Conservation (phyloP, 2,888 invertebrate genomes). For the Capitulum mitella region DNA sequence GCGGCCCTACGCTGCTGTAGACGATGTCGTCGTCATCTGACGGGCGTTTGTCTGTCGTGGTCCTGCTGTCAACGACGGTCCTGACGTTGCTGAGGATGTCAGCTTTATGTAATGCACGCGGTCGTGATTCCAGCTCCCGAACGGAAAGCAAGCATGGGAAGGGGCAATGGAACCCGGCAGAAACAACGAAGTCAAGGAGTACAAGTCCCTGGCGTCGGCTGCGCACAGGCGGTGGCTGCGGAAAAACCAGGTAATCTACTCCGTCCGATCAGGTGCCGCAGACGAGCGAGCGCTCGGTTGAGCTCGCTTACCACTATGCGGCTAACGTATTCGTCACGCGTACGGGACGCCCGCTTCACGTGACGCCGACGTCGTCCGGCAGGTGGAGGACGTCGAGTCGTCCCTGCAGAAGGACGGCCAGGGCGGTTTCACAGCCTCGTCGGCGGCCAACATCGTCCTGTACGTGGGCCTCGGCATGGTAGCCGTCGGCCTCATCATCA, state of each 20-base stretch:
- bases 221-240: conserved; percentile 6
- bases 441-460: conserved; percentile 72
- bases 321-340: too few relatives aligned
- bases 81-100: too few relatives aligned
- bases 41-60: too few relatives aligned
- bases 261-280: too few relatives aligned
- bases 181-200: neutral
- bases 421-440: conserved; percentile 39
- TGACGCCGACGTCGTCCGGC: neutral
- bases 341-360: too few relatives aligned
- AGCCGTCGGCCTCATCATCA: conserved; percentile 75
- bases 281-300: too few relatives aligned
- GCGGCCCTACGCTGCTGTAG: too few relatives aligned
- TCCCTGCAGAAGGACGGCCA: conserved; percentile 16
- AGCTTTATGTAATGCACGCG: too few relatives aligned
- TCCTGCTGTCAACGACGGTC: too few relatives aligned
- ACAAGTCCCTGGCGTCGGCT: neutral
- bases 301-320: too few relatives aligned
- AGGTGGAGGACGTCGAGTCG: conserved; percentile 20
- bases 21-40: too few relatives aligned
- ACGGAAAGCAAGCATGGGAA: conserved; percentile 9
- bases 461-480: conserved; percentile 77
- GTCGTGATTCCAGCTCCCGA: neutral
- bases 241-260: conserved; percentile 19
- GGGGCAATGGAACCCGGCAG: neutral